Conservation (phyloP, 2,113 vertebrate species). For the Osmerus mordax region DNA sequence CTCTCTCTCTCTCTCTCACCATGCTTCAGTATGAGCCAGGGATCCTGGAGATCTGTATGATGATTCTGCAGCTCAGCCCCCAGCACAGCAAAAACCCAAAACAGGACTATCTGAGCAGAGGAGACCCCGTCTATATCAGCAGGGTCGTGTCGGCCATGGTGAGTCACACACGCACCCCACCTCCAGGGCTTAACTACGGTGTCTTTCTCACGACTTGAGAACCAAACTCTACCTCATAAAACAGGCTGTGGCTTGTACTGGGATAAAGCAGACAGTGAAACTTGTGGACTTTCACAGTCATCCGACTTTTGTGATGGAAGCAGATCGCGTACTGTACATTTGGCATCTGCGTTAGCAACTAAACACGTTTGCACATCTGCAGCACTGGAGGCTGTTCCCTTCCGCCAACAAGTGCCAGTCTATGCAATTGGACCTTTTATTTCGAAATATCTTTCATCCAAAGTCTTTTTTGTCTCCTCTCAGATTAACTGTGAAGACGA, state of each 20-base stretch:
- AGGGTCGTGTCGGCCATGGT: conserved; percentile 75
- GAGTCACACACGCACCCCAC: conserved; percentile 23
- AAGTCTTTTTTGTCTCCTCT: background rate
- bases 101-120: conserved; percentile 53
- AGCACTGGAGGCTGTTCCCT: no score
- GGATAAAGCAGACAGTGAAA: background rate
- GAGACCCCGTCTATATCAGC: conserved; percentile 66
- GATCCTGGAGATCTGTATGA: conserved; percentile 68
- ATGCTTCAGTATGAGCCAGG: conserved; percentile 61
- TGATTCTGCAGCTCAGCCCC: conserved; percentile 68
- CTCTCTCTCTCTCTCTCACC: background rate
- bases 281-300: background rate
- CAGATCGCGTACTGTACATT: no score
- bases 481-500: conserved; percentile 92
- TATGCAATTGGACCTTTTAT: no score
- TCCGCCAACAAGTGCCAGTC: no score
- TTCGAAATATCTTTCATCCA: no score
- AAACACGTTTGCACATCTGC: no score
- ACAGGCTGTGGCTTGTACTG: conserved; percentile 15
- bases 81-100: conserved; percentile 46
- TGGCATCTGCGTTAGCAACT: no score
- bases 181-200: background rate
- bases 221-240: background rate
- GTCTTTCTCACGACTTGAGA: background rate
- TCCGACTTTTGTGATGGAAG: background rate